Conservation (phyloP, 2,113 vertebrate species). For the Solea solea region DNA sequence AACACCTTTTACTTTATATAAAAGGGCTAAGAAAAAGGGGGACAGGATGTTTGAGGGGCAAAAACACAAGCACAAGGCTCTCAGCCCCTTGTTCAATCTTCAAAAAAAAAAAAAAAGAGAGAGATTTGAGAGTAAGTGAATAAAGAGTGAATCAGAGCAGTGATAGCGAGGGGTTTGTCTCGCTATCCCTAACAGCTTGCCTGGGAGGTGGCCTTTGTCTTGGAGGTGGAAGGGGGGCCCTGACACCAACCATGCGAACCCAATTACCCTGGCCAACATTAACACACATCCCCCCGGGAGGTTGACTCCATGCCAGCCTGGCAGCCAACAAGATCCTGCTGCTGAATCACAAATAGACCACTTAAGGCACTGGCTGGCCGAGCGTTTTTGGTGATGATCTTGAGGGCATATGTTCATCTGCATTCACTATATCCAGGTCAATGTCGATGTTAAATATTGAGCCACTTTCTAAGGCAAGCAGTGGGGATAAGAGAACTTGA, state of each 20-base stretch:
- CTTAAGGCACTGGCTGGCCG: constrained; percentile 71
- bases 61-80: constrained; percentile 46
- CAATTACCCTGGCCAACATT: constrained; percentile 79
- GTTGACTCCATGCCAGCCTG: constrained; percentile 74
- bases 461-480: constrained; percentile 33
- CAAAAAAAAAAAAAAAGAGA: constrained; percentile 44
- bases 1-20: background rate
- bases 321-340: constrained; percentile 70
- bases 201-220: constrained; percentile 79
- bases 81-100: constrained; percentile 63
- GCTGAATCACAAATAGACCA: constrained; percentile 81
- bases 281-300: constrained; percentile 68
- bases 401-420: constrained; percentile 64
- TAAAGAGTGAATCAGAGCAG: constrained; percentile 73
- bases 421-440: constrained; percentile 52
- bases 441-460: constrained; percentile 55
- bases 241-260: constrained; percentile 81
- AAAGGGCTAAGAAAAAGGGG: background rate
- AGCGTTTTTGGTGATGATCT: constrained; percentile 68
- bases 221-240: constrained; percentile 68
- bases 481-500: constrained; percentile 18
- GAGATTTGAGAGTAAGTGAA: constrained; percentile 71
- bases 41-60: constrained; percentile 15
- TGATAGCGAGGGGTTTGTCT: constrained; percentile 67
- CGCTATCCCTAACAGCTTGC: constrained; percentile 70